Evolutionary conservation across 2,888 invertebrate species (phyloP).

Genomic region (Melikaiella ostensackeni): DNA sequence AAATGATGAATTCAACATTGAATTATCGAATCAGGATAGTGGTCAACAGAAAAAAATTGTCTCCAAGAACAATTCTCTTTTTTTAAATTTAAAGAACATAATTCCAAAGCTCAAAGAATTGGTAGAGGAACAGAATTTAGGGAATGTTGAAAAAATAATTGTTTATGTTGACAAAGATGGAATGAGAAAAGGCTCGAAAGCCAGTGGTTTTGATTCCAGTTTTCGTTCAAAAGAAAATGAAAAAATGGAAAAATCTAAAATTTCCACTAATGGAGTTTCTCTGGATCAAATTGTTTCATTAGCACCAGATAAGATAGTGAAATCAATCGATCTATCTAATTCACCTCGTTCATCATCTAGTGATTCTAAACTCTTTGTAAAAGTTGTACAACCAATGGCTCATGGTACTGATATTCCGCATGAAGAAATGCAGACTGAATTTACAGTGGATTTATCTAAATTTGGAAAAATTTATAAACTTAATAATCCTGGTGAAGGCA

Average conservation of each 20-base stretch:
- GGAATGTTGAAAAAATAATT: slow-evolving; percentile 58
- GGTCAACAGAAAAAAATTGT: not conserved
- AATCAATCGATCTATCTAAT: slow-evolving; percentile 43
- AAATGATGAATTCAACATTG: not conserved
- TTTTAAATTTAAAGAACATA: slow-evolving; percentile 50
- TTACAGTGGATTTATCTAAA: not conserved
- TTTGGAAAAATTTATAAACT: not conserved
- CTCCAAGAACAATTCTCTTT: slow-evolving; percentile 41
- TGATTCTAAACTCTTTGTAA: slow-evolving; percentile 51
- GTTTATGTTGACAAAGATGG: slow-evolving; percentile 59
- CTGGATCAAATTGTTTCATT: slow-evolving; percentile 53
- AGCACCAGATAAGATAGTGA: slow-evolving; percentile 55
- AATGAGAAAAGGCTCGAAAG: slow-evolving; percentile 28
- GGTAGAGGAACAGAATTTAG: slow-evolving; percentile 56
- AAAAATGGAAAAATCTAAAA: not conserved
- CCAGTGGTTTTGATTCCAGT: too few species aligned
- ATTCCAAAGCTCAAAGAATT: slow-evolving; percentile 54
- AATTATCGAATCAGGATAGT: not conserved
- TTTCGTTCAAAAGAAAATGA: not conserved
- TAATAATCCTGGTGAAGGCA: not conserved
- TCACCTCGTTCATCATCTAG: slow-evolving; percentile 21
- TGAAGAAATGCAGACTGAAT: slow-evolving; percentile 51
- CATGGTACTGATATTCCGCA: slow-evolving; percentile 49
- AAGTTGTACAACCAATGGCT: slow-evolving; percentile 53
- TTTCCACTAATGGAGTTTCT: slow-evolving; percentile 45